These are phyloP conservation scores for Oreochromis tanganicae DNA, from an alignment of 2,113 vertebrate genomes.

Conservation along the genomic window DNA sequence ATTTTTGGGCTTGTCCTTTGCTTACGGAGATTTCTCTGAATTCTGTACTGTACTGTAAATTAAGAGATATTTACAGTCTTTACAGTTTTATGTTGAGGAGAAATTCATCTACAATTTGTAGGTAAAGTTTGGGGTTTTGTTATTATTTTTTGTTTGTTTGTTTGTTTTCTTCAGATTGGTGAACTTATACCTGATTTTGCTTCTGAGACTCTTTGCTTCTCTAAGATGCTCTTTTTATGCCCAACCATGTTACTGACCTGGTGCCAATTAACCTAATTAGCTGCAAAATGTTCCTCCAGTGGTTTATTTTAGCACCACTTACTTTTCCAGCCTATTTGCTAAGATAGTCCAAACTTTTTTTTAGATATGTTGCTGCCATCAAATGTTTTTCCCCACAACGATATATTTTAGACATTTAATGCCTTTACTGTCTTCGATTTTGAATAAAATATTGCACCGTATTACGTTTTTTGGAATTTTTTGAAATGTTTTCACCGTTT, in stretches of 20 bases:
- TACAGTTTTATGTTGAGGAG: not conserved
- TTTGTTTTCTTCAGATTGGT: not conserved
- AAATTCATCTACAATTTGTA: not conserved
- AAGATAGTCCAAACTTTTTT: not conserved
- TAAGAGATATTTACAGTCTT: not conserved
- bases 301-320: not conserved
- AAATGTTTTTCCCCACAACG: not conserved
- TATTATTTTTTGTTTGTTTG: not conserved
- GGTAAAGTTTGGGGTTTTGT: not conserved
- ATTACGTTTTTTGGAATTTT: accelerated
- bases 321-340: not conserved
- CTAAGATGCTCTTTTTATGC: not conserved
- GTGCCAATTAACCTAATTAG: not conserved
- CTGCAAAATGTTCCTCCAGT: not conserved
- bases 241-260: not conserved
- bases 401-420: not conserved
- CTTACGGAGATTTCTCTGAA: not conserved
- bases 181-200: not conserved
- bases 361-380: not conserved
- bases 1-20: not conserved
- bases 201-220: not conserved
- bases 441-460: not conserved
- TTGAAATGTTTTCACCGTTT: not conserved
- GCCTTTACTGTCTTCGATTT: accelerated
- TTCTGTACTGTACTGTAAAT: not conserved